Conservation (phyloP, 37 sponge, comb jelly and placozoan genomes). For the Oopsacas minuta region DNA sequence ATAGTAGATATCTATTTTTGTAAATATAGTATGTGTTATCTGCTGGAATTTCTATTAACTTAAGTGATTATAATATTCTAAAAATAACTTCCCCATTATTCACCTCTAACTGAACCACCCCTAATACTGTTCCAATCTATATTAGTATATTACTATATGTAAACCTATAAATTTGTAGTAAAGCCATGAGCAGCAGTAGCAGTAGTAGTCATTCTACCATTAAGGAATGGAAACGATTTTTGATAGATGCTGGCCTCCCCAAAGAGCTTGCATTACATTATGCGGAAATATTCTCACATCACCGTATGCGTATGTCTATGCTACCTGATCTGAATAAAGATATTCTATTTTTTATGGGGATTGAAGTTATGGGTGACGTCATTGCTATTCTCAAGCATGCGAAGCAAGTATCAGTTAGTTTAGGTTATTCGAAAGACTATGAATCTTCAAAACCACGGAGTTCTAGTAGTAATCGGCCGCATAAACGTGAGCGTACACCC, state of each 20-base stretch:
- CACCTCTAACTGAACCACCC: no score
- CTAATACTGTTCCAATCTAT: no score
- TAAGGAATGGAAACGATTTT: slow-evolving; percentile 26
- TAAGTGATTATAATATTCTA: no score
- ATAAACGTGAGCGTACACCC: neutral
- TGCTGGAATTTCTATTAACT: no score
- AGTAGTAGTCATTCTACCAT: neutral
- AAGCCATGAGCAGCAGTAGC: no score
- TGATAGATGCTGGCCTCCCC: slow-evolving; percentile 31
- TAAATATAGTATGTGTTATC: neutral
- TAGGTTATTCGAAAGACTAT: neutral
- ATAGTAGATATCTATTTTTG: neutral
- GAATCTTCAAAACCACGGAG: neutral
- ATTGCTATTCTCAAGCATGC: slow-evolving; percentile 87
- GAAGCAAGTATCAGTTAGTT: slow-evolving; percentile 34
- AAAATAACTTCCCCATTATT: no score
- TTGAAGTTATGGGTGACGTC: slow-evolving; percentile 81
- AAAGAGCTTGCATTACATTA: slow-evolving; percentile 23
- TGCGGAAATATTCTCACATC: slow-evolving; percentile 22
- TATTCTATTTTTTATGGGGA: slow-evolving; percentile 83
- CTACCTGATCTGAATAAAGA: slow-evolving; percentile 33
- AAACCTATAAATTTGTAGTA: no score
- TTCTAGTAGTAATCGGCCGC: neutral
- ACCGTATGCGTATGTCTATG: slow-evolving; percentile 31
- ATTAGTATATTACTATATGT: no score